Base-by-base conservation (phyloP, 2,888 invertebrate genomes). In the Mimachlamys varia region DNA sequence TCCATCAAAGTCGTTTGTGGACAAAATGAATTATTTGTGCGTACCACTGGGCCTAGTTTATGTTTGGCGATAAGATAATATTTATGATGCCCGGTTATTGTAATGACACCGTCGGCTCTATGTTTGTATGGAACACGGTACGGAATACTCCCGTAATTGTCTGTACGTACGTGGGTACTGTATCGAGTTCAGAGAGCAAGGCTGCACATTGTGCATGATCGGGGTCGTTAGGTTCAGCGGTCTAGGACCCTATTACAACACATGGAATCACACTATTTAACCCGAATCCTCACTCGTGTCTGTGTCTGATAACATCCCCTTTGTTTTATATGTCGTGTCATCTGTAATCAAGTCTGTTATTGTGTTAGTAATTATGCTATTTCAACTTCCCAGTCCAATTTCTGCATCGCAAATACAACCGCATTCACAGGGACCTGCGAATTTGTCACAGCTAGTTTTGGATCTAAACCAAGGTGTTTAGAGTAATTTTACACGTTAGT, bases 1-100 rank as follows among this genome's bases (percentile, higher is more conserved):
- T 33, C 76, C 76, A 76, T 76, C 76, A 76, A 76, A 76, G 76
- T 76, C 76, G 76, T 33, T 76, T 76, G 76, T 76, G 76, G 76
- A 76, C 76, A 76, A 76, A 76, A 76, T 33, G 76, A 76, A 76
- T 76, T 76, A 76, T 76, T 76, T 76, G 76, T 76, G 13, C 33
- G 76, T 33, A 76, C 27, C 7, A 76, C 76, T 27, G 22, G 76
- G 76, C 76, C 76, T 76, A 76, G 76, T 76, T 76, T 76, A 76
- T 76, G 76, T 76, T 76, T 10, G 76, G 33, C 12, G 76, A 76
- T 76, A 76, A 76, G 76, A 76, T 76, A 76, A 76, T 76, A 76
- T 76, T 76, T 76, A 27, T 76, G 76, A 76, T 33, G 76, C 76
- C 7, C 76, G 76, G 76, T 27, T 27, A 76, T 76, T 76, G 76